Base-by-base conservation (phyloP, 2,888 invertebrate species). In the Aleiodes testaceus region DNA sequence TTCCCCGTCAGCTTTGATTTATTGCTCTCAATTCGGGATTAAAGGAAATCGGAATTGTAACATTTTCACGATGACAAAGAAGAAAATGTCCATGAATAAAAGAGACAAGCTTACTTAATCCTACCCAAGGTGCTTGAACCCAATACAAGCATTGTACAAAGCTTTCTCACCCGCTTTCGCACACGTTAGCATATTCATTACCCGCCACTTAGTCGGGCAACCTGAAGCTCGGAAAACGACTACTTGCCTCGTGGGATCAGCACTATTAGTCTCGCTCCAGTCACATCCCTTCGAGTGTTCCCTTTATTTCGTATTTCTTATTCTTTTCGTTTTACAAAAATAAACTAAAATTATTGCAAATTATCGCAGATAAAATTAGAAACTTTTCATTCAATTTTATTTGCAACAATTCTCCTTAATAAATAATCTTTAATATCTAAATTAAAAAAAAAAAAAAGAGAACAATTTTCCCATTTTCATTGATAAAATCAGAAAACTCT, bases 121-220 rank as follows among this genome's bases (percentile, higher is more conserved):
- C 65, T 72, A 63, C 70, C 70, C 36, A 36, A 75, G 75, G 76
- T 82, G 79, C 83, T 81, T 82, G 82, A 81, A 83, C 81, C 77
- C 80, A 78, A 82, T 81, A 81, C 74, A 70, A 47, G 68, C 78
- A 72, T 77, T 81, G 80, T 79, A 83, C 83, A 84, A 84, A 85
- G 83, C 82, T 81, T 81, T 80, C 80, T 82, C 80, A 79, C 81
- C 76, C 79, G 72, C 81, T 82, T 59, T 81, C 79, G 80, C 81
- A 82, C 83, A 83, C 83, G 85, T 86, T 86, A 83, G 84, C 84
- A 84, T 85, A 84, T 85, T 84, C 84, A 85, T 85, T 84, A 84
- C 80, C 79, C 80, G 79, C 80, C 81, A 82, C 85, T 85, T 84
- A 81, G 78, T 75, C 79, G 65, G 30, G 79, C 66, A 78, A 78